These are phyloP conservation scores for Daboia siamensis DNA, from an alignment of 2,113 vertebrate genomes.

Conservation along the genomic window DNA sequence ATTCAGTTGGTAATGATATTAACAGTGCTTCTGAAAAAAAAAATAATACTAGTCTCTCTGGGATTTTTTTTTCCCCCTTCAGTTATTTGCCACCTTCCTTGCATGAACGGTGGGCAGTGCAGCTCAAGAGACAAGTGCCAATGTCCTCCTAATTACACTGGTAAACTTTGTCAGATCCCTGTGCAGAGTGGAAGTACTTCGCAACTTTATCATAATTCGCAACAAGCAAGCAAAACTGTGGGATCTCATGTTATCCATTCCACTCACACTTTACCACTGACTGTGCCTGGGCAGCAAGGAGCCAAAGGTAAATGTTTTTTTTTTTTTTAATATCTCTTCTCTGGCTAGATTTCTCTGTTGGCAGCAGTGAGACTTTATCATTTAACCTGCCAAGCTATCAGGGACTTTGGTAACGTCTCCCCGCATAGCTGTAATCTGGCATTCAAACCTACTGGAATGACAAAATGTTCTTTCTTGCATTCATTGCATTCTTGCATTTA, in stretches of 20 bases:
- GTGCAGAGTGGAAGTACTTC: conserved; percentile 70
- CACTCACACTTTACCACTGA: conserved; percentile 93
- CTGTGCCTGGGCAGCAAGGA: conserved; percentile 85
- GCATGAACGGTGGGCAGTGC: conserved; percentile 96
- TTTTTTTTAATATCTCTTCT: not conserved
- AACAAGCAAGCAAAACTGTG: conserved; percentile 70
- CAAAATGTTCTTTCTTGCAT: conserved; percentile 1
- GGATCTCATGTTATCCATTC: conserved; percentile 84
- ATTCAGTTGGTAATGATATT: not conserved
- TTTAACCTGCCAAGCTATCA: not conserved
- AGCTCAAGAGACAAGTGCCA: conserved; percentile 94
- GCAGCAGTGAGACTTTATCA: conserved; percentile 11
- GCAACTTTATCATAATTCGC: conserved; percentile 72
- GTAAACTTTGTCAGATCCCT: conserved; percentile 93
- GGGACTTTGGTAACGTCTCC: not conserved
- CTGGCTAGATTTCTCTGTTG: conserved; percentile 19
- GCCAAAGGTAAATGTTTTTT: conserved; percentile 77
- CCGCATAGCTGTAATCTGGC: not conserved
- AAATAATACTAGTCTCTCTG: conserved; percentile 43
- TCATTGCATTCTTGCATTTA: not conserved
- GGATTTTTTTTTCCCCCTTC: conserved; percentile 53
- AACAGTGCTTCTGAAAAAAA: not conserved
- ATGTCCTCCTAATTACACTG: conserved; percentile 92
- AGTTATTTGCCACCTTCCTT: conserved; percentile 98
- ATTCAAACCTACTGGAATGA: not conserved